Evolutionary conservation across 2,113 vertebrate genomes (phyloP).

Genomic region (Ptilonorhynchus violaceus): DNA sequence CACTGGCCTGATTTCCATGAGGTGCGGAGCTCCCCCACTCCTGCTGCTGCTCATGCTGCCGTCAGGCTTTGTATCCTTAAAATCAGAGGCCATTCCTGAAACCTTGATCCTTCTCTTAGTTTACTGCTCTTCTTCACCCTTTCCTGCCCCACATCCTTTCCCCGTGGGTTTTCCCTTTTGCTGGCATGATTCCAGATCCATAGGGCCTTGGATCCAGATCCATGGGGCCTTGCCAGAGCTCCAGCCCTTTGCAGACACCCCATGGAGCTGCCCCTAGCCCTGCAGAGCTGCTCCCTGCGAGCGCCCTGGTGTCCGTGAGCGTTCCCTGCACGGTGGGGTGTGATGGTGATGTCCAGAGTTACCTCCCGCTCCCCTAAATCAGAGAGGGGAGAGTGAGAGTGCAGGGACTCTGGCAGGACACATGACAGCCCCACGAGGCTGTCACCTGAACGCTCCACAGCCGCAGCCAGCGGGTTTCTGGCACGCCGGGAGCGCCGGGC

Average conservation of each 20-base stretch:
- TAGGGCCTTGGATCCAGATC: not conserved
- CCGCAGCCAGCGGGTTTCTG: not conserved
- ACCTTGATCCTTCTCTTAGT: not conserved
- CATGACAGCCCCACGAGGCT: not conserved
- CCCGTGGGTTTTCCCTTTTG: not conserved
- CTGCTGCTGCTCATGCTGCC: conserved; percentile 4
- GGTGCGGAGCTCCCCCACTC: not conserved
- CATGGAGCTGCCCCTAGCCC: not conserved
- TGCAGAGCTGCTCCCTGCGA: not conserved
- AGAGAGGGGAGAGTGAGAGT: not conserved
- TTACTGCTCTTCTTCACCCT: not conserved
- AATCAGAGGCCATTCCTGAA: not conserved
- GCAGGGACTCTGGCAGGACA: not conserved
- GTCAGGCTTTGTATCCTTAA: not conserved
- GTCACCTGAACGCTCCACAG: not conserved
- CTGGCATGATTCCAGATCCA: not conserved
- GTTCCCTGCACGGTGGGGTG: rapidly evolving
- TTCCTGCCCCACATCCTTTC: not conserved
- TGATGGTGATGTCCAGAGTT: rapidly evolving
- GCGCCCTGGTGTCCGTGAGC: rapidly evolving
- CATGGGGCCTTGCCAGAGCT: not conserved
- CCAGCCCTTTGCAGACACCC: not conserved
- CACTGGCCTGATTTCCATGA: not conserved
- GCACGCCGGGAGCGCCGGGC: rapidly evolving
- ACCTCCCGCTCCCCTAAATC: not conserved